A percentile compares a stretch with the other conserved stretches of the same genome.
These are phyloP conservation scores for Sisyra terminalis DNA, from an alignment of 2,888 invertebrate species.

Conservation along the genomic window DNA sequence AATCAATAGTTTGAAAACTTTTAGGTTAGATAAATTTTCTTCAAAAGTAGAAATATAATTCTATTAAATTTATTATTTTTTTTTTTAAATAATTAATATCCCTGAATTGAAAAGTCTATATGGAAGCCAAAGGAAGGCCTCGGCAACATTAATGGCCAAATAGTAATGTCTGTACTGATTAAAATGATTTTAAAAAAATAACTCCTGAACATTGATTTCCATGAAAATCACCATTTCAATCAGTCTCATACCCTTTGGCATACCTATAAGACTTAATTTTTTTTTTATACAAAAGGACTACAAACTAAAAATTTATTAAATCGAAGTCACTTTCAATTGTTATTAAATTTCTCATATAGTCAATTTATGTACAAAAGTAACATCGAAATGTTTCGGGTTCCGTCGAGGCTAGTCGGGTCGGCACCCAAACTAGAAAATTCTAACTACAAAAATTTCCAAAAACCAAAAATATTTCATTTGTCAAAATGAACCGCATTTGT, in stretches of 20 bases:
- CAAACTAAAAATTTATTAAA: too few relatives aligned
- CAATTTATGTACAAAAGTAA: too few relatives aligned
- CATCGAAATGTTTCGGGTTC: too few relatives aligned
- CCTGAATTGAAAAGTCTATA: constrained; percentile 8
- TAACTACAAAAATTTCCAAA: background rate
- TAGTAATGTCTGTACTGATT: constrained; percentile 15
- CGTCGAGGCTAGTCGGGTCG: too few relatives aligned
- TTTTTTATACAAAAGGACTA: background rate
- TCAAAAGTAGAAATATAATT: constrained; percentile 2
- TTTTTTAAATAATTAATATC: constrained; percentile 3
- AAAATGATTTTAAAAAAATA: background rate
- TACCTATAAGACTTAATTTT: background rate
- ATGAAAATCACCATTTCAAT: background rate
- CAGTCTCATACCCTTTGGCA: constrained; percentile 4
- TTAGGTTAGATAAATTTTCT: background rate
- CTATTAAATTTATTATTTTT: constrained; percentile 1
- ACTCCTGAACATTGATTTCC: background rate
- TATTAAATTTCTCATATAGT: too few relatives aligned
- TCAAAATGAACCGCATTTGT: too few relatives aligned
- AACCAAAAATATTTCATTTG: background rate
- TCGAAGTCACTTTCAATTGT: too few relatives aligned
- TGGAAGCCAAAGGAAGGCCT: constrained; percentile 20
- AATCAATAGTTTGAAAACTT: constrained; percentile 1
- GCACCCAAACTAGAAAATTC: too few relatives aligned
- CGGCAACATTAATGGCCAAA: constrained; percentile 16